Evolutionary conservation across 2,888 invertebrate genomes (phyloP), one percentile per base, ranked within the genome.

Genomic region (Drosophila paranaensis): DNA sequence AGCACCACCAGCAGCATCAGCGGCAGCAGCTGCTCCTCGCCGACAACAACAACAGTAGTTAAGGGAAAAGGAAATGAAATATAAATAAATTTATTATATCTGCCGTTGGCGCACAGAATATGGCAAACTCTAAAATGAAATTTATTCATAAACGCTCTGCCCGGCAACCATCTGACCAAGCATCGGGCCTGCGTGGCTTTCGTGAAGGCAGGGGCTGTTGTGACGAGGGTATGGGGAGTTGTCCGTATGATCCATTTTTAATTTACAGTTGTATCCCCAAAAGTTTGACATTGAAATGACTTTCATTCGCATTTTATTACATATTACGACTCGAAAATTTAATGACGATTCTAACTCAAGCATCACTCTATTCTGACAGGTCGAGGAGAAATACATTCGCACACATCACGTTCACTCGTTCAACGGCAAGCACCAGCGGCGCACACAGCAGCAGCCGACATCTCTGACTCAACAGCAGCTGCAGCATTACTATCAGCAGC

Each of bases 381-480:
- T 93, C 74, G 93, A 93, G 74, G 92, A 93, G 64, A 93, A 92
- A 79, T 90, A 88, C 74, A 90, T 92, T 48, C 92, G 92, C 71
- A 91, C 92, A 39, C 92, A 93, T 80, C 93, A 93, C 57, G 90
- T 90, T 27, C 91, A 86, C 72, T 90, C 92, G 48, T 86, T 91
- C 76, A 90, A 86, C 54, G 90, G 90, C 37, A 93, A 92, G 70
- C 91, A 84, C 68, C 90, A 90, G 83, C 92, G 92, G 40, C 91
- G 92, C 70, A 86, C 90, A 45, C 92, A 92, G 72, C 92, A 91
- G 68, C 92, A 91, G 37, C 91, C 90, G 67, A 81, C 79, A 16
- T 91, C 90, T 80, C 79, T 90, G 73, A 86, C 75, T 55, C 87
- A 89, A 64, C 84, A 91, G 60, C 84, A 91, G 69, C 75, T 87